phyloP scores from a whole-genome alignment of 92 coral and sea anemone genomes.

The Porites divaricata region DNA sequence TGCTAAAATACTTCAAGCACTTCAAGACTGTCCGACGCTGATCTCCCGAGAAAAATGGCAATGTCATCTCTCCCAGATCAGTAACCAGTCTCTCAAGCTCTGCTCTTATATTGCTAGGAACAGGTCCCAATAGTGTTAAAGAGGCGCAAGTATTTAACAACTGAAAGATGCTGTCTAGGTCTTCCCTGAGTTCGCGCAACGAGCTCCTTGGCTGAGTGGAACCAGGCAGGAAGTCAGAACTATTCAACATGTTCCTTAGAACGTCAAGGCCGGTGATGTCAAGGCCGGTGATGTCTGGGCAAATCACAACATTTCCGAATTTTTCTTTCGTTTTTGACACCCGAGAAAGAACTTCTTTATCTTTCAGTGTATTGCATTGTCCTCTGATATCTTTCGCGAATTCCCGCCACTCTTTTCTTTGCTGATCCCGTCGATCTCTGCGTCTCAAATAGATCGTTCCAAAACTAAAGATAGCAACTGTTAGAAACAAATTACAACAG shows the following conservation, averaged over 20 bases:
- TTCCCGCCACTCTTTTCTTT: no score
- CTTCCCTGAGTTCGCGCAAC: constrained; percentile 16
- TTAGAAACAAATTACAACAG: not conserved
- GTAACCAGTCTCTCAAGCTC: no score
- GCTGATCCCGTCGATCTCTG: constrained; percentile 9
- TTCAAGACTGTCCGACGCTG: not conserved
- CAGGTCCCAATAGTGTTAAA: no score
- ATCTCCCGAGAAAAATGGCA: no score
- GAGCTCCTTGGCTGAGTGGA: not conserved
- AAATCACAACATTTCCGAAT: not conserved
- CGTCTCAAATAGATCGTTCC: constrained; percentile 14
- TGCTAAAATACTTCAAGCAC: constrained; percentile 1
- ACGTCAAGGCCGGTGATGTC: constrained; percentile 26
- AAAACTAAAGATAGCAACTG: not conserved
- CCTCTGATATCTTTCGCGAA: no score
- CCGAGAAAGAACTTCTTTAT: no score
- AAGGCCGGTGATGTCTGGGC: no score
- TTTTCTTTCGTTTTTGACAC: constrained; percentile 1
- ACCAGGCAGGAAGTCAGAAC: not conserved
- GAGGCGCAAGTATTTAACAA: constrained; percentile 6
- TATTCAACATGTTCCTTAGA: constrained; percentile 8
- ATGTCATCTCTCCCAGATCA: no score
- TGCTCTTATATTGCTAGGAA: no score
- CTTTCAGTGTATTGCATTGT: no score
- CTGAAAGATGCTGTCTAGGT: constrained; percentile 6